Base-by-base conservation (phyloP, 92 coral and sea anemone genomes). In the Epizoanthus stellaris region DNA sequence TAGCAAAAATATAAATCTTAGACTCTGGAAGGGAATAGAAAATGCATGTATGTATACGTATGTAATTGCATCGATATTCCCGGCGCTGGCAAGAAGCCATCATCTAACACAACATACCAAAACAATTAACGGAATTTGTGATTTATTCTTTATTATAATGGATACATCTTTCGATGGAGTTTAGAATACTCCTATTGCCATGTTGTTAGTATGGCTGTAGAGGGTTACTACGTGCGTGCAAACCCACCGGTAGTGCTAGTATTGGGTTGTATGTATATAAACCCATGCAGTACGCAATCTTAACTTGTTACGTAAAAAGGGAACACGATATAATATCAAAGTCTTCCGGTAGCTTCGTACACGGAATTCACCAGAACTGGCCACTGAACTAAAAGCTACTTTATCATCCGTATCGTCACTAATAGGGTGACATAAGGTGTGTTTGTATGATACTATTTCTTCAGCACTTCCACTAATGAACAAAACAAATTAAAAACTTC, bases 231-330 rank as follows among this genome's bases (percentile, higher is more conserved):
- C 5, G 66, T 61, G 25, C 25, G 66, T 61, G 66, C 25, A n/a
- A 17, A 4, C 17, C 73, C n/a, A 68, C 73, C 73, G 73, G 73
- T 38, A 68, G 73, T 68, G n/a, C 3, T 52, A 52, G 49, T 68
- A 68, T 68, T 68, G 73, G 3, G 42, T 15, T 38, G 34, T 68
- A 38, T 66, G n/a, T 66, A 23, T 30, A 8, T 9, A 52, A 52
- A 52, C 56, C 39, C 39, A 3, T 11, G 39, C 11, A 75, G 43
- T 19, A 60, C 57, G 42, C 67, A 76, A 59, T 76, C 69, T 59
- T 53, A 19, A 17, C 62, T 11, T 34, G 5, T 59, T 59, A 79
- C 59, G 67, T 62, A 1, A 30, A 62, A 15, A 16, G 1, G 13
- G 49, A 40, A 16, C 56, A 61, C 6, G 20, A 60, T 15, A 8